phyloP scores from a whole-genome alignment of 2,888 invertebrate genomes.

The Diachrysia chrysitis region DNA sequence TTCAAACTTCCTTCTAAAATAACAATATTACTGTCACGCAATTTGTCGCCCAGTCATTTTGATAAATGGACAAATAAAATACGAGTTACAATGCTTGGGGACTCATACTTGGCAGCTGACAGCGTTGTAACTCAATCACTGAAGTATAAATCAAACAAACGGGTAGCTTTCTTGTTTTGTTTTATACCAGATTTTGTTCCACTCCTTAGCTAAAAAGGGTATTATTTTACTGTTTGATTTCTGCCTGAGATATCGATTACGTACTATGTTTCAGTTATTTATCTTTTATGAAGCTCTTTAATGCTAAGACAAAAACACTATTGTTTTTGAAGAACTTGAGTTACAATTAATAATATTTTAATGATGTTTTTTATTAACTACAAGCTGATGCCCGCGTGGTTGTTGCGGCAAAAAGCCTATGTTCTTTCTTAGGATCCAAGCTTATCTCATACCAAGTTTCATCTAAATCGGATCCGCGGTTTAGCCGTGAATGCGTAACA shows the following conservation, averaged over 20 bases:
- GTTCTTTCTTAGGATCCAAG: too few relatives aligned
- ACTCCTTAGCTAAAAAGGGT: conserved; percentile 13
- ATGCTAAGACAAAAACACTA: background rate
- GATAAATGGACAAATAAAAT: conserved; percentile 61
- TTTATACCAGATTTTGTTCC: conserved; percentile 42
- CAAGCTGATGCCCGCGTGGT: too few relatives aligned
- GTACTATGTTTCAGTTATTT: background rate
- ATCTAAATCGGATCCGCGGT: too few relatives aligned
- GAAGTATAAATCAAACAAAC: conserved; percentile 49
- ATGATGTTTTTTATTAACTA: too few relatives aligned
- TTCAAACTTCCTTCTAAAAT: conserved; percentile 63
- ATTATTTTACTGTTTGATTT: conserved; percentile 17
- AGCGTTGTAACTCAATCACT: conserved; percentile 49
- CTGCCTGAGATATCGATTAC: conserved; percentile 16
- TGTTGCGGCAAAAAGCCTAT: too few relatives aligned
- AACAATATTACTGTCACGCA: conserved; percentile 65
- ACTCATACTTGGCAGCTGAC: conserved; percentile 48
- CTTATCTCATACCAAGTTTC: too few relatives aligned
- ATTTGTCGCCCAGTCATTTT: conserved; percentile 61
- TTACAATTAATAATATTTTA: background rate
- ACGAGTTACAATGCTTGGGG: conserved; percentile 47
- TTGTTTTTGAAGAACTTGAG: background rate
- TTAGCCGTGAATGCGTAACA: too few relatives aligned
- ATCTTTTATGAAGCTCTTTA: background rate
- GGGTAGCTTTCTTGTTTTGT: conserved; percentile 43